phyloP scores from a whole-genome alignment of 2,797 vertebrate species.

The Erpetoichthys calabaricus region DNA sequence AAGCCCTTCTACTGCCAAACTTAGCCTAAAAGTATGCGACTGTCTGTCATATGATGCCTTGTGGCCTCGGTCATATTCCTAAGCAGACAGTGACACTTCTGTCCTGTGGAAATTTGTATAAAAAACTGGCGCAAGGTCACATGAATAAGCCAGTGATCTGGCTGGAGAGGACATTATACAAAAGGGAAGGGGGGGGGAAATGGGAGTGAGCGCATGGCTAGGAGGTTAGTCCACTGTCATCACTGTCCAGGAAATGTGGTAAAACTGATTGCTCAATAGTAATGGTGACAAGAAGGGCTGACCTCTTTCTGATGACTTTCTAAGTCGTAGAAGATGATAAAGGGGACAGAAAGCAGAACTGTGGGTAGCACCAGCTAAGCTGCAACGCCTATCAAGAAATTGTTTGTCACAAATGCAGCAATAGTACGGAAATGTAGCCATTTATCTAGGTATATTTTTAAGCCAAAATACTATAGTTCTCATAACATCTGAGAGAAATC shows the following conservation, averaged over 20 bases:
- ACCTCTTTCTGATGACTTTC: not conserved
- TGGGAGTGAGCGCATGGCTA: conserved; percentile 2
- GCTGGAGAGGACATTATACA: conserved; percentile 53
- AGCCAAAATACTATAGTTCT: no score
- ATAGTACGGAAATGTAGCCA: no score
- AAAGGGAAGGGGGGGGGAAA: conserved; percentile 30
- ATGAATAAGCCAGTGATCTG: conserved; percentile 69
- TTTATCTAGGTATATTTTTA: no score
- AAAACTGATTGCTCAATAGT: conserved; percentile 16
- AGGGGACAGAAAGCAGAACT: not conserved
- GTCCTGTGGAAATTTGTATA: conserved; percentile 62
- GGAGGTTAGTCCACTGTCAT: conserved; percentile 54
- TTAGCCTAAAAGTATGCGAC: conserved; percentile 44
- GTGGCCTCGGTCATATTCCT: conserved; percentile 64
- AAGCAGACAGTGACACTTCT: conserved; percentile 87
- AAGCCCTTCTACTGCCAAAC: not conserved
- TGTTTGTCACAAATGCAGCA: no score
- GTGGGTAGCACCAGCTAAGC: not conserved
- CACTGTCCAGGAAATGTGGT: conserved; percentile 42
- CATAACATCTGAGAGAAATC: no score
- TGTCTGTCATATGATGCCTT: conserved; percentile 76
- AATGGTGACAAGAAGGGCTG: not conserved
- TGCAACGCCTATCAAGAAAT: not conserved
- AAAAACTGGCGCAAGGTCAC: conserved; percentile 62
- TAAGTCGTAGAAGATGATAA: not conserved